Conservation (phyloP, 2,113 vertebrate genomes). For the Psophia crepitans region DNA sequence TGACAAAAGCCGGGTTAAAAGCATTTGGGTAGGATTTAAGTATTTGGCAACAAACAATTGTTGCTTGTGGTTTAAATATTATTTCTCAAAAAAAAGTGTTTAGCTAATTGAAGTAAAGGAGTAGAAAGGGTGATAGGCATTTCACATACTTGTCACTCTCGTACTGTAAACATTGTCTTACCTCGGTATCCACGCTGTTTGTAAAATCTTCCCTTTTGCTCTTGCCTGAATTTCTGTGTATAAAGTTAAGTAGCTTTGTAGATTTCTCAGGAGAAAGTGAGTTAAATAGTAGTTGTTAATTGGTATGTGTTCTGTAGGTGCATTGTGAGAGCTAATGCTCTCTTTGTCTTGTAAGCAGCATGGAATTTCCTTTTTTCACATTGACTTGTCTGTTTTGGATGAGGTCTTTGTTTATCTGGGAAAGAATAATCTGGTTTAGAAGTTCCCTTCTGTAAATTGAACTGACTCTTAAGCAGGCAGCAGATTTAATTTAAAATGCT, state of each 20-base stretch:
- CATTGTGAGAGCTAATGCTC: neutral
- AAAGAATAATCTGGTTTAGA: neutral
- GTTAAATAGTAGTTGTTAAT: neutral
- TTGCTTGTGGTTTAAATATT: neutral
- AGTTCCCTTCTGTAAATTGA: neutral
- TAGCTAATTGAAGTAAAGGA: neutral
- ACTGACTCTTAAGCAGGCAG: neutral
- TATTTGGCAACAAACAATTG: accelerated
- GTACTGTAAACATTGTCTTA: accelerated
- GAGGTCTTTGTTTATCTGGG: neutral
- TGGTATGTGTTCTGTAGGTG: neutral
- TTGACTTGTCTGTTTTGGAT: neutral
- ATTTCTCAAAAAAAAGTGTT: neutral
- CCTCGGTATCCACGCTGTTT: neutral
- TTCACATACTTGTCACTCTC: accelerated
- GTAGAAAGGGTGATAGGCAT: neutral
- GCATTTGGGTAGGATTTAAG: accelerated
- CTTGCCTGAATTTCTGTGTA: neutral
- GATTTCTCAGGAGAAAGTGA: neutral
- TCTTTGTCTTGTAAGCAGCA: neutral
- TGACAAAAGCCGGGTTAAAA: neutral
- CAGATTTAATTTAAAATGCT: neutral
- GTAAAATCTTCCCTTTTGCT: neutral
- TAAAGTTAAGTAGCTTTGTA: neutral
- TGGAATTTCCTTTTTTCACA: neutral